Percentiles rank a stretch among this genome's conserved stretches.
These are phyloP conservation scores for Drosophila asahinai DNA, from an alignment of 1,140 invertebrate genomes.

Conservation along the genomic window DNA sequence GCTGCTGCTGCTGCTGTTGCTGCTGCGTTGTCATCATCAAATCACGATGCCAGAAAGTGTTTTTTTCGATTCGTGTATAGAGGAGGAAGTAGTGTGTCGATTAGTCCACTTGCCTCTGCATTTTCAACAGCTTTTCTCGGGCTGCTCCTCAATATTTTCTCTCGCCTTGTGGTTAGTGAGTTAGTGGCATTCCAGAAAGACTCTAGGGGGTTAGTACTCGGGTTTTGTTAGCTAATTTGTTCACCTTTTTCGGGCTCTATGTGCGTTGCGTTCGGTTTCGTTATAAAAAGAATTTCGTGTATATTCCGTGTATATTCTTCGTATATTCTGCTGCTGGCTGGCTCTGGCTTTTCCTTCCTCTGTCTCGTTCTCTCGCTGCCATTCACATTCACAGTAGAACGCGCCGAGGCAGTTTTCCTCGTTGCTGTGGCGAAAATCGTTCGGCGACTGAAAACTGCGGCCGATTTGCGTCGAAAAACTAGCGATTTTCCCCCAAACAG, in stretches of 20 bases:
- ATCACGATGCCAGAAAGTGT: slow-evolving; percentile 61
- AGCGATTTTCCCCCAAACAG: slow-evolving; percentile 46
- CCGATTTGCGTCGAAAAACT: slow-evolving; percentile 30
- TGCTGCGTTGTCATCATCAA: slow-evolving; percentile 77
- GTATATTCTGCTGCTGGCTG: slow-evolving; percentile 26
- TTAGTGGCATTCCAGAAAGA: slow-evolving; percentile 37
- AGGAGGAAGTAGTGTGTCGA: slow-evolving; percentile 75
- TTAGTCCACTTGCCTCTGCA: slow-evolving; percentile 71
- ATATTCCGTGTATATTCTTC: slow-evolving; percentile 48
- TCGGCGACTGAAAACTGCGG: slow-evolving; percentile 63
- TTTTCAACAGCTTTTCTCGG: slow-evolving; percentile 28
- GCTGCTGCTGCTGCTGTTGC: slow-evolving; percentile 38
- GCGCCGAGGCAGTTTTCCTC: slow-evolving; percentile 62
- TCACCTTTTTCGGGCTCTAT: slow-evolving; percentile 42
- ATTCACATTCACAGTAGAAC: slow-evolving; percentile 57
- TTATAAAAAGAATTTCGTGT: slow-evolving; percentile 55
- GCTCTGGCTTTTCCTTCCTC: slow-evolving; percentile 28
- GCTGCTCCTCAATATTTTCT: slow-evolving; percentile 8
- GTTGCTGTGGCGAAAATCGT: slow-evolving; percentile 76
- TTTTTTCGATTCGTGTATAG: slow-evolving; percentile 51
- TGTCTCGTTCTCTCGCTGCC: slow-evolving; percentile 60
- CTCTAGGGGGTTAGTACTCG: slow-evolving; percentile 33
- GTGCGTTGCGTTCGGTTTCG: slow-evolving; percentile 33
- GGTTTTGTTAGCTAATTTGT: slow-evolving; percentile 42
- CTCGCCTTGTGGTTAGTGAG: slow-evolving; percentile 53